phyloP scores from a whole-genome alignment of 2,888 invertebrate species.

The Drosophila pseudotalamancana region DNA sequence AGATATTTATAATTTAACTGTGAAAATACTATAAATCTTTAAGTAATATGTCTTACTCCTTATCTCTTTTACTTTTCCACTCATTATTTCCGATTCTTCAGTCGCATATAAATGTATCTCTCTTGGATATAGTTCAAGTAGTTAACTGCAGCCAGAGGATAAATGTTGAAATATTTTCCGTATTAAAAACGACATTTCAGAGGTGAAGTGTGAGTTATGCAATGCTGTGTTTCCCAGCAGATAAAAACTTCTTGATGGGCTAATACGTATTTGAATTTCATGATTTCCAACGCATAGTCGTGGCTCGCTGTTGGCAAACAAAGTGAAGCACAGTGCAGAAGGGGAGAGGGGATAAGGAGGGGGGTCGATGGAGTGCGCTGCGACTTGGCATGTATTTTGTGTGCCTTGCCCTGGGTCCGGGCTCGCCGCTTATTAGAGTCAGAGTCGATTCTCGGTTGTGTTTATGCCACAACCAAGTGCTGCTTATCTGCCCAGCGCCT shows the following conservation, averaged over 20 bases:
- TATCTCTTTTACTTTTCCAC: neutral
- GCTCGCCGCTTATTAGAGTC: slow-evolving; percentile 17
- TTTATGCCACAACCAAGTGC: neutral
- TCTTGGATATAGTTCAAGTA: neutral
- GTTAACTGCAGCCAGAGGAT: neutral
- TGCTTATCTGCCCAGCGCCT: neutral
- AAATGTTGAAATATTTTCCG: neutral
- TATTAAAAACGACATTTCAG: neutral
- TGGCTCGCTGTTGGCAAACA: no score
- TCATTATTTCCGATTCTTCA: neutral
- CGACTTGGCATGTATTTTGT: no score
- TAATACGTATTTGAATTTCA: slow-evolving; percentile 11
- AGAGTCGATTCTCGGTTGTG: no score
- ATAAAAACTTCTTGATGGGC: neutral
- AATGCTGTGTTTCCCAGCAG: neutral
- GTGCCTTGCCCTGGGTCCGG: slow-evolving; percentile 7
- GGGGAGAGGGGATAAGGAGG: neutral
- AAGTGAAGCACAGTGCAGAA: no score
- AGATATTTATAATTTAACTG: no score
- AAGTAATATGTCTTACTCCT: no score
- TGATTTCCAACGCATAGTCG: slow-evolving; percentile 2
- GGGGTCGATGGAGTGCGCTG: neutral
- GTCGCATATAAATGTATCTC: neutral
- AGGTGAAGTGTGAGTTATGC: neutral
- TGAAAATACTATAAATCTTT: no score